Evolutionary conservation across 2,797 vertebrate genomes (phyloP).

Genomic region (Manis crassicaudata): DNA sequence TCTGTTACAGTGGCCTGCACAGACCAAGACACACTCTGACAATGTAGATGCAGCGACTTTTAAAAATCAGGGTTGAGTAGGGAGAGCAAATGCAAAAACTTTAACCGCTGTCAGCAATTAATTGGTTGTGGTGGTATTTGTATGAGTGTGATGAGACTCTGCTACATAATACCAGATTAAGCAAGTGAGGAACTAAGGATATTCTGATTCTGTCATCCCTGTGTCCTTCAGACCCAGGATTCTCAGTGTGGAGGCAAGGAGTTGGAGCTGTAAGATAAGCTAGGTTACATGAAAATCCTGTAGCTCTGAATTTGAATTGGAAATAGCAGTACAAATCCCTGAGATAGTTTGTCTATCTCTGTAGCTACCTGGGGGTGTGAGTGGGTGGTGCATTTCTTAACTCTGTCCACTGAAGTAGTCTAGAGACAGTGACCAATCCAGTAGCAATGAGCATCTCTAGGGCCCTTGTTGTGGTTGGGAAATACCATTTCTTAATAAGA

Average conservation of each 20-base stretch:
- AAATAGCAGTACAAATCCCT: neutral
- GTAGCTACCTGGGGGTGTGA: neutral
- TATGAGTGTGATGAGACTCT: neutral
- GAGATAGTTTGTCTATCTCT: neutral
- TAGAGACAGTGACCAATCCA: neutral
- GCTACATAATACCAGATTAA: constrained; percentile 12
- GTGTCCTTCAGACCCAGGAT: neutral
- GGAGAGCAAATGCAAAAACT: neutral
- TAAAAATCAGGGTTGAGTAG: neutral
- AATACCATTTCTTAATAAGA: neutral
- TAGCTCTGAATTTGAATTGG: neutral
- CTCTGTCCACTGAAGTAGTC: neutral
- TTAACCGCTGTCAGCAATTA: neutral
- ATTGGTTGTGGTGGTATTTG: neutral
- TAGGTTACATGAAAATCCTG: neutral
- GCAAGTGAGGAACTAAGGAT: neutral
- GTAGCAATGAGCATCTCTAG: neutral
- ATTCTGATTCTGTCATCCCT: neutral
- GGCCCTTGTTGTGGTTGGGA: neutral
- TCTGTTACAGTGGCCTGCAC: neutral
- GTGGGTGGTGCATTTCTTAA: neutral
- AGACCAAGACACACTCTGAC: neutral
- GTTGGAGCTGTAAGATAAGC: neutral
- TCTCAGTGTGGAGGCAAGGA: neutral
- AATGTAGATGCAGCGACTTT: neutral